These are phyloP conservation scores for Cephus sareptanus DNA, from an alignment of 2,888 invertebrate species.

Conservation along the genomic window DNA sequence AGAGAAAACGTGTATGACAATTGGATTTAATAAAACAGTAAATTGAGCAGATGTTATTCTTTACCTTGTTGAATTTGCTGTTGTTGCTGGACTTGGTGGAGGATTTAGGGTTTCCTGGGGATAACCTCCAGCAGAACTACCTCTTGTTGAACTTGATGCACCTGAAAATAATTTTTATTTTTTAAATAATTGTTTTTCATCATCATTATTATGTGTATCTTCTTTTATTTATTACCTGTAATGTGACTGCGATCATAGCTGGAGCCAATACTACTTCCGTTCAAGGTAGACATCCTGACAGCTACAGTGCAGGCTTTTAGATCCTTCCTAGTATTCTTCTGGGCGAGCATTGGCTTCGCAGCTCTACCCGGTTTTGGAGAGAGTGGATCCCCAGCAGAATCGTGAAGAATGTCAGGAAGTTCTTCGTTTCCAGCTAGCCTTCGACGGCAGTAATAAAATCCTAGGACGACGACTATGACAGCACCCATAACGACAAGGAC, in stretches of 20 bases:
- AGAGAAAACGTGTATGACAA: not conserved
- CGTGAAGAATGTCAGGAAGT: slow-evolving; percentile 69
- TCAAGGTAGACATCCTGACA: slow-evolving; percentile 75
- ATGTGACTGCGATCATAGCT: slow-evolving; percentile 79
- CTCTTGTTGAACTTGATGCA: slow-evolving; percentile 77
- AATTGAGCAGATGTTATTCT: slow-evolving; percentile 23
- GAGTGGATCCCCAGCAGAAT: slow-evolving; percentile 75
- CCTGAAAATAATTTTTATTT: slow-evolving; percentile 49
- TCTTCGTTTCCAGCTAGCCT: slow-evolving; percentile 67
- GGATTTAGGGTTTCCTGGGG: slow-evolving; percentile 91
- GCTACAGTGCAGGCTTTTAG: slow-evolving; percentile 65
- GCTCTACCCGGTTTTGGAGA: slow-evolving; percentile 68
- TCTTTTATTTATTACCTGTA: slow-evolving; percentile 68
- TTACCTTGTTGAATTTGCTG: slow-evolving; percentile 69
- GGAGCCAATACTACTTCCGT: slow-evolving; percentile 72
- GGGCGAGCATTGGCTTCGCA: slow-evolving; percentile 59
- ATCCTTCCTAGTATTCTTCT: slow-evolving; percentile 61
- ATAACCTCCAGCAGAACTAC: slow-evolving; percentile 73
- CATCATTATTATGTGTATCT: not conserved
- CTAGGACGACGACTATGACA: slow-evolving; percentile 68
- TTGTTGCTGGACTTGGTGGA: slow-evolving; percentile 89
- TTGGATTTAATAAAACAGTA: not conserved
- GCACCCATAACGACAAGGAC: slow-evolving; percentile 71
- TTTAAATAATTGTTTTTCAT: not conserved
- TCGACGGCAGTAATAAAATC: slow-evolving; percentile 69